Percentiles rank a stretch among this genome's conserved stretches.
These are phyloP conservation scores for Cerastoderma edule DNA, from an alignment of 2,888 invertebrate genomes.

Conservation along the genomic window DNA sequence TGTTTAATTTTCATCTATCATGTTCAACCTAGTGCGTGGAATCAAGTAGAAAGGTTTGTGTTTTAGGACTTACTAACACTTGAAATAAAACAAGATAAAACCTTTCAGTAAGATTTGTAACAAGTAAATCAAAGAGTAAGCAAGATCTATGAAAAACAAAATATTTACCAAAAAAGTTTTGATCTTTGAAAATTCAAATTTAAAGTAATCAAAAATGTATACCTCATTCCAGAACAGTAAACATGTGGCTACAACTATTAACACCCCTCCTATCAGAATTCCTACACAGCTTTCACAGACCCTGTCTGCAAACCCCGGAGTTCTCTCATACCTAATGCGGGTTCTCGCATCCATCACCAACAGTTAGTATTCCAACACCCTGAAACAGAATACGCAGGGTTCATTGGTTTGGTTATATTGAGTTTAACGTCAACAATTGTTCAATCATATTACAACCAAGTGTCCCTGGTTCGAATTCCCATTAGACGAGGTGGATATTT, in stretches of 20 bases:
- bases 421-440: too few species aligned
- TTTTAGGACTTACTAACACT: neutral
- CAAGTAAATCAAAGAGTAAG: too few species aligned
- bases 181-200: neutral
- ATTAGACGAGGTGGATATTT: too few species aligned
- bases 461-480: too few species aligned
- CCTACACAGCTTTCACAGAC: slow-evolving; percentile 72
- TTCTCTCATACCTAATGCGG: slow-evolving; percentile 69
- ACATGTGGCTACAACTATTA: slow-evolving; percentile 67
- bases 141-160: too few species aligned
- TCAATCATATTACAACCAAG: too few species aligned
- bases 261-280: slow-evolving; percentile 71
- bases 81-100: too few species aligned
- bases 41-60: neutral
- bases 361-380: too few species aligned
- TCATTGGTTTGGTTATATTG: too few species aligned
- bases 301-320: slow-evolving; percentile 74
- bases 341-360: slow-evolving; percentile 55
- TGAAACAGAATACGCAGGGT: too few species aligned
- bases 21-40: neutral
- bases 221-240: slow-evolving; percentile 94
- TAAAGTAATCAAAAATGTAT: slow-evolving; percentile 56
- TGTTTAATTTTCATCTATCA: too few species aligned
- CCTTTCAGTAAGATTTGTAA: too few species aligned
- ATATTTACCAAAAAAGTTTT: neutral